phyloP scores from a whole-genome alignment of 2,888 invertebrate genomes.

The Loripinus fragilis region DNA sequence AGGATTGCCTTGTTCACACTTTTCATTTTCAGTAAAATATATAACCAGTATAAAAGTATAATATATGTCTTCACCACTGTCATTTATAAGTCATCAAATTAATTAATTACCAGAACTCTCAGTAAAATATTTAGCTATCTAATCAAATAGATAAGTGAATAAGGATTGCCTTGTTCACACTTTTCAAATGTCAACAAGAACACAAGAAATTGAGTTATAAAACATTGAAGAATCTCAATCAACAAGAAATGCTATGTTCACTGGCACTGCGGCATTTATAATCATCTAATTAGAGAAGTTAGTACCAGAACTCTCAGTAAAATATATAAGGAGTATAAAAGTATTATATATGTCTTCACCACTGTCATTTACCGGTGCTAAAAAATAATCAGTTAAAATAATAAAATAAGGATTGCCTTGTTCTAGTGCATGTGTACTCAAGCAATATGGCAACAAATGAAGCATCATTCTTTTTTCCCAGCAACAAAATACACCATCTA shows the following conservation, averaged over 20 bases:
- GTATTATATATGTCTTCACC: no score
- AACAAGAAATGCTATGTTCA: not conserved
- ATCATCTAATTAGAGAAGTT: not conserved
- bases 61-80: no score
- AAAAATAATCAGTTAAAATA: no score
- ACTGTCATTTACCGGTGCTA: no score
- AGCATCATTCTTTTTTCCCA: not conserved
- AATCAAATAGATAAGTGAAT: not conserved
- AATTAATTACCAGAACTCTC: no score
- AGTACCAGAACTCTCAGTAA: not conserved
- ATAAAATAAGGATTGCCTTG: not conserved
- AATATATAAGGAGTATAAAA: not conserved
- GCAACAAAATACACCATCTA: not conserved
- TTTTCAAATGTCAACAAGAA: not conserved
- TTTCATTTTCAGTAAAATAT: not conserved
- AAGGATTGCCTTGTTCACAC: not conserved
- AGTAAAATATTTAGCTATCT: no score
- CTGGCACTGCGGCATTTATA: not conserved
- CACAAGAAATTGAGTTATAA: not conserved
- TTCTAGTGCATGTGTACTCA: not conserved
- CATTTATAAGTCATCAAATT: no score
- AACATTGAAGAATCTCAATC: not conserved
- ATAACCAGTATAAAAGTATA: not conserved
- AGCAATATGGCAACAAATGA: not conserved
- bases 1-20: not conserved